Conservation (phyloP, 2,113 vertebrate species). For the Loxodonta africana region DNA sequence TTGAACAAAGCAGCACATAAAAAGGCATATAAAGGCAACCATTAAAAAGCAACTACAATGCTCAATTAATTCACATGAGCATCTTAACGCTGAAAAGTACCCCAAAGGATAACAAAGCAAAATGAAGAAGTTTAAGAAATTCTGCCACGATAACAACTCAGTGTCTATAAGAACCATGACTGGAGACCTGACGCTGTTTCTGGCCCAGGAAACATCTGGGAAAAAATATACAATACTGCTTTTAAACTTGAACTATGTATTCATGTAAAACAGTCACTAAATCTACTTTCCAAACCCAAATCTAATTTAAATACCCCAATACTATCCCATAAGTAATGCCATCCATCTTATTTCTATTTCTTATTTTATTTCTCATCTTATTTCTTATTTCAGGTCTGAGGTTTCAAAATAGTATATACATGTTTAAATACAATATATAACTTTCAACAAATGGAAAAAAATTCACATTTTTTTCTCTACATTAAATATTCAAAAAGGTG, state of each 20-base stretch:
- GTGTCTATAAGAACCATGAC: fast-evolving
- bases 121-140: not conserved
- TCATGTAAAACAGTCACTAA: not conserved
- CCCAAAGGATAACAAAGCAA: not conserved
- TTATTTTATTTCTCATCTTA: too few species aligned
- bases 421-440: not conserved
- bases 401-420: not conserved
- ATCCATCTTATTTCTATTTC: not conserved
- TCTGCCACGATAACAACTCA: not conserved
- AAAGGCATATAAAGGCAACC: not conserved
- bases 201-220: not conserved
- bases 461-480: not conserved
- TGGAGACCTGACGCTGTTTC: not conserved
- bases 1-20: conserved; percentile 2
- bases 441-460: not conserved
- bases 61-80: not conserved
- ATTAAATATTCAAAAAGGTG: not conserved
- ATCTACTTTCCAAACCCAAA: not conserved
- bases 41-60: not conserved
- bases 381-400: not conserved
- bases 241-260: not conserved
- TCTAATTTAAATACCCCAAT: not conserved
- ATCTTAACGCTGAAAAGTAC: not conserved
- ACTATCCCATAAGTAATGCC: not conserved
- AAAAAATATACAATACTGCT: not conserved